Evolutionary conservation across 2,113 vertebrate species (phyloP).

Genomic region (Gadus chalcogrammus): DNA sequence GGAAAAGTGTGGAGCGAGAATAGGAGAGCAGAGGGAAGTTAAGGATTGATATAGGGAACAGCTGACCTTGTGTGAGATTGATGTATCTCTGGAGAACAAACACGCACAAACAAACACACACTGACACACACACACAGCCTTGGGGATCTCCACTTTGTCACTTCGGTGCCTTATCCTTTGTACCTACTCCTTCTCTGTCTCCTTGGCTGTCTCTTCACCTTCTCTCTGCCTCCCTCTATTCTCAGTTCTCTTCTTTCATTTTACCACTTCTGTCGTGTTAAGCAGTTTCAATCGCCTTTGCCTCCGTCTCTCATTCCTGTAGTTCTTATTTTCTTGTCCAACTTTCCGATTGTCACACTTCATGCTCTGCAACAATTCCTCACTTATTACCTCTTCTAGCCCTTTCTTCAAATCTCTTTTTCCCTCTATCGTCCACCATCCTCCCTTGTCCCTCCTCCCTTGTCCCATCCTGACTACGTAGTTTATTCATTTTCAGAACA

Average conservation of each 20-base stretch:
- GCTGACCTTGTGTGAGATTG: constrained; percentile 65
- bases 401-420: not conserved
- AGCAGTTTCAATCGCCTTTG: no score
- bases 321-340: no score
- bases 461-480: not conserved
- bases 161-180: not conserved
- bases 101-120: constrained; percentile 1
- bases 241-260: not conserved
- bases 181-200: not conserved
- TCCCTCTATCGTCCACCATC: not conserved
- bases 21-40: constrained; percentile 5
- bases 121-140: constrained; percentile 9
- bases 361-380: no score
- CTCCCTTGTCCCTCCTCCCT: not conserved
- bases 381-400: not conserved
- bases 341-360: no score
- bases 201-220: not conserved
- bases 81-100: constrained; percentile 59
- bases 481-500: no score
- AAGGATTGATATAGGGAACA: constrained; percentile 33
- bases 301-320: no score
- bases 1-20: constrained; percentile 14
- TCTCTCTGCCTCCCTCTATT: not conserved
- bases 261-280: no score
- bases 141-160: not conserved